Evolutionary conservation across 2,888 invertebrate species (phyloP).

Genomic region (Eustalomyia histrio): DNA sequence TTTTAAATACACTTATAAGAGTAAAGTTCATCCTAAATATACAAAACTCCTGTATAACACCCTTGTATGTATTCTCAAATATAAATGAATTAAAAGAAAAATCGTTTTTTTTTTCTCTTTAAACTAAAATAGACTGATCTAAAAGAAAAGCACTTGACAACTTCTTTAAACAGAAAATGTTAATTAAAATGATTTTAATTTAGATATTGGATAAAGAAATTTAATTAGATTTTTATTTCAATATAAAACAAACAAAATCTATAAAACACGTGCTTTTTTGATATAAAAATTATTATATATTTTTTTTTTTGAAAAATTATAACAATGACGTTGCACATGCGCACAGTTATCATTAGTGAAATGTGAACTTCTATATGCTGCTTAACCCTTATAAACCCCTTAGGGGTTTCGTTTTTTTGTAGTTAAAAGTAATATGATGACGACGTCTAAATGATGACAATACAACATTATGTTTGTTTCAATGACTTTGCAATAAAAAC

Average conservation of each 20-base stretch:
- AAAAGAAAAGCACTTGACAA: no score
- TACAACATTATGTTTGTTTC: conserved; percentile 28
- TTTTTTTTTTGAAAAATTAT: neutral
- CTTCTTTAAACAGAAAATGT: conserved; percentile 16
- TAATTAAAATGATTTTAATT: conserved; percentile 34
- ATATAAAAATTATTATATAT: conserved; percentile 14
- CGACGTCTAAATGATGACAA: conserved; percentile 46
- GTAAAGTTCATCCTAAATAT: conserved; percentile 58
- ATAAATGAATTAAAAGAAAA: conserved; percentile 40
- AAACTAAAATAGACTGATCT: conserved; percentile 31
- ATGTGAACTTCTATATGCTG: neutral
- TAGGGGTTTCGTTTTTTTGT: conserved; percentile 28
- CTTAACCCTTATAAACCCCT: conserved; percentile 13
- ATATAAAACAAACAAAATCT: neutral
- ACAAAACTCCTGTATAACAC: conserved; percentile 41
- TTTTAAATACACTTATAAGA: conserved; percentile 62
- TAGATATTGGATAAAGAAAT: conserved; percentile 40
- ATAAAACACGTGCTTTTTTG: conserved; percentile 33
- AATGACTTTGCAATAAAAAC: conserved; percentile 45
- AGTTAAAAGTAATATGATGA: conserved; percentile 13
- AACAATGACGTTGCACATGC: conserved; percentile 30
- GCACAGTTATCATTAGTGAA: conserved; percentile 12
- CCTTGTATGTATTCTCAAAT: neutral
- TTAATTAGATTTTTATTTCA: conserved; percentile 5
- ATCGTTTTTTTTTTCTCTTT: conserved; percentile 5